Conservation (phyloP, 2,113 vertebrate species). For the Fulica atra region DNA sequence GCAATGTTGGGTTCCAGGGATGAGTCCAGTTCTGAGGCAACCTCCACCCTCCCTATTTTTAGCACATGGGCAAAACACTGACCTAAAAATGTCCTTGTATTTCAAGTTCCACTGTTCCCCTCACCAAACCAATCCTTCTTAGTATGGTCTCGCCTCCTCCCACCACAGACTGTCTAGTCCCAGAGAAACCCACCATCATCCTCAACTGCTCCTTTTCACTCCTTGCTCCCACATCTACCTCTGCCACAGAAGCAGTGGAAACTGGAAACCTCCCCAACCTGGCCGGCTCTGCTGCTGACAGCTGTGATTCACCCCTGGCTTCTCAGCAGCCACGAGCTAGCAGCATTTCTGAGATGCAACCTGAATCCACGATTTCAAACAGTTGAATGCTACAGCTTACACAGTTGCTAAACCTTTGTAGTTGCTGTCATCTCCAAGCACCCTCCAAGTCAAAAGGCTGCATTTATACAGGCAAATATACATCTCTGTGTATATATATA, state of each 20-base stretch:
- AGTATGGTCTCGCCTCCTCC: neutral
- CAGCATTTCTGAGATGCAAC: neutral
- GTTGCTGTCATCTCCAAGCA: neutral
- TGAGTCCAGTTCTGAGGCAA: neutral
- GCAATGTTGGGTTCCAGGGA: neutral
- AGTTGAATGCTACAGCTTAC: neutral
- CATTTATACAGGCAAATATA: neutral
- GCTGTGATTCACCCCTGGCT: neutral
- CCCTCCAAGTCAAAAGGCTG: neutral
- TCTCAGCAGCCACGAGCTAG: neutral
- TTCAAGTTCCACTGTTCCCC: neutral
- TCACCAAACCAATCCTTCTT: neutral
- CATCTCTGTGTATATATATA: accelerated
- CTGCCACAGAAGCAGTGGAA: neutral
- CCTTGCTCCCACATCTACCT: neutral
- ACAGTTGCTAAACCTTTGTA: neutral
- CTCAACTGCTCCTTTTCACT: neutral
- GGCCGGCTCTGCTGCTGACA: neutral
- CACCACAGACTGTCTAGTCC: neutral
- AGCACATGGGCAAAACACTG: neutral
- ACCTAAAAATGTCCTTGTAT: neutral
- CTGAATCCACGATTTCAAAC: neutral
- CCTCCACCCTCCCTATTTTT: neutral
- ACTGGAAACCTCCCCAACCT: neutral
- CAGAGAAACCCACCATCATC: neutral